Base-by-base conservation (phyloP, 2,888 invertebrate genomes). In the Erannis defoliaria region DNA sequence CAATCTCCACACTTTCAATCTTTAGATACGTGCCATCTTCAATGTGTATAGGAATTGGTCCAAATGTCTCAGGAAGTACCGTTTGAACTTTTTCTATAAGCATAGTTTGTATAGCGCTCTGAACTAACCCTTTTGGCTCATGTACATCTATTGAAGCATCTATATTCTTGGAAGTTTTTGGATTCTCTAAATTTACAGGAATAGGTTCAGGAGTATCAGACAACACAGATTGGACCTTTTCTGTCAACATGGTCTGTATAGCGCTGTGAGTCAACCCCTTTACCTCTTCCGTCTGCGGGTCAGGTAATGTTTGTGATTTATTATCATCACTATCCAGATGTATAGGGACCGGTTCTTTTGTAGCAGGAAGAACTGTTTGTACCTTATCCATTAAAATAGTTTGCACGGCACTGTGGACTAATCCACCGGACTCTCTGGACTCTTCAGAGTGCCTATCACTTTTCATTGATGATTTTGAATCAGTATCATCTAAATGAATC, bases 361-460 rank as follows among this genome's bases (percentile, higher is more conserved):
- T 29, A 50, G 54, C 54, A 43, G 64, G 54, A 10, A 64, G 51
- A n/a, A 73, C 63, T 21, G 61, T 40, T 38, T 73, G 71, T 0
- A 69, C 67, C 78, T 89, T 92, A 62, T 94, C 94, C 67, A 92
- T 85, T 5, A 94, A 81, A 38, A 94, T 93, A 26, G 93, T 93
- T 74, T 93, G 87, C 72, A 94, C 88, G 9, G 93, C 94, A 31
- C 87, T 90, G 46, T 90, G 88, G 29, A 94, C 74, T 8, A 89
- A 60, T 6, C 80, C 76, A 10, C 80, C 70, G 1, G 78, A 73
- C 53, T 64, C 55, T 26, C 29, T 43, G 6, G 16, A 72, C 49
- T 64, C 59, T 31, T 45, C 46, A 12, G 12, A 10, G 23, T 50
- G 50, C 14, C 19, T 18, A n/a, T 56, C 55, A 18, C 10, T 2